Evolutionary conservation across 2,888 invertebrate genomes (phyloP).

Genomic region (Erynnis tages): DNA sequence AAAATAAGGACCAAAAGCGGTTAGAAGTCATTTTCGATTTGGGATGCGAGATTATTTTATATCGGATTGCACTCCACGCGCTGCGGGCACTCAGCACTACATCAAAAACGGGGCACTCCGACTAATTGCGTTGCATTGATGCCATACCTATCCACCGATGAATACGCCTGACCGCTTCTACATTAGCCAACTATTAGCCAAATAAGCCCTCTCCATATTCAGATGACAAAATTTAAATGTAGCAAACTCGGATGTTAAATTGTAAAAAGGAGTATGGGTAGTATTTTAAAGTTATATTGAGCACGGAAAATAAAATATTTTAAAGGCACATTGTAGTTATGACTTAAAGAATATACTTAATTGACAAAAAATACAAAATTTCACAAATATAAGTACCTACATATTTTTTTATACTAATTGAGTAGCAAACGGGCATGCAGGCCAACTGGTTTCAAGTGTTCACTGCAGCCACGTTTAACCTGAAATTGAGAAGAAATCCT

Average conservation of each 20-base stretch:
- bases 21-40: conserved; percentile 36
- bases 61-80: conserved; percentile 49
- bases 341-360: too few relatives aligned
- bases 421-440: too few relatives aligned
- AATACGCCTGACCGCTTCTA: conserved; percentile 42
- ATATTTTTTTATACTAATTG: too few relatives aligned
- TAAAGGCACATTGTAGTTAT: too few relatives aligned
- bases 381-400: too few relatives aligned
- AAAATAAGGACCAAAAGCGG: conserved; percentile 16
- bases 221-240: conserved; percentile 21
- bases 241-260: neutral
- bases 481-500: too few relatives aligned
- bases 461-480: too few relatives aligned
- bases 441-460: too few relatives aligned
- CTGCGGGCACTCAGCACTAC: conserved; percentile 61
- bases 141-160: conserved; percentile 51
- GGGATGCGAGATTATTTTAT: conserved; percentile 60
- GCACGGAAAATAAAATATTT: too few relatives aligned
- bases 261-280: neutral
- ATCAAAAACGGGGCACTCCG: conserved; percentile 80
- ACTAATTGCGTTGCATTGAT: conserved; percentile 80
- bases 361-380: too few relatives aligned
- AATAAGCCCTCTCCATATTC: conserved; percentile 28
- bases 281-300: too few relatives aligned
- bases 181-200: conserved; percentile 42